Evolutionary conservation across 2,113 vertebrate genomes (phyloP).

Genomic region (Eublepharis macularius): DNA sequence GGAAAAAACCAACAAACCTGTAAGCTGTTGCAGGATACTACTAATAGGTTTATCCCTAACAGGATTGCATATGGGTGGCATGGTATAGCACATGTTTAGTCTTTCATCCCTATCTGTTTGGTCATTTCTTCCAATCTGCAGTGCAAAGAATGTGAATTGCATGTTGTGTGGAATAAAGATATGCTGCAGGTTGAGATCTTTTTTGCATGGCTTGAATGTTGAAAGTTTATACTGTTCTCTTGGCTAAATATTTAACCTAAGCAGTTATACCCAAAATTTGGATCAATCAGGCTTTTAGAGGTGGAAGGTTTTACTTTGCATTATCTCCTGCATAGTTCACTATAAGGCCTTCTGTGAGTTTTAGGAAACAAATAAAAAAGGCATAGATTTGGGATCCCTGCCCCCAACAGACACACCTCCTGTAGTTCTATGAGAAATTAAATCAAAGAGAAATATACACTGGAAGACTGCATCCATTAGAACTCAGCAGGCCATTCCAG

Average conservation of each 20-base stretch:
- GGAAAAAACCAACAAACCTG: conserved; percentile 1
- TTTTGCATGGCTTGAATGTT: conserved; percentile 73
- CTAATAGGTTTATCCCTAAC: conserved; percentile 49
- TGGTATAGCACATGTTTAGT: conserved; percentile 56
- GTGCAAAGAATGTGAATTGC: conserved; percentile 64
- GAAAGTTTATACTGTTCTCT: conserved; percentile 72
- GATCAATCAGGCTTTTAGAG: conserved; percentile 70
- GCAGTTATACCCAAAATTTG: conserved; percentile 71
- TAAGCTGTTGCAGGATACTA: conserved; percentile 31
- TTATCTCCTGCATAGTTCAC: conserved; percentile 69
- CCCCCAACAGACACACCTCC: background rate
- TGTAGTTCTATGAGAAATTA: conserved; percentile 46
- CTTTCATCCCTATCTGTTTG: conserved; percentile 68
- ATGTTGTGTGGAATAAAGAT: conserved; percentile 71
- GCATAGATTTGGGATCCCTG: conserved; percentile 25
- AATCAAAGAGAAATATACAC: conserved; percentile 36
- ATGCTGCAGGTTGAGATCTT: conserved; percentile 66
- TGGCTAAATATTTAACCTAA: conserved; percentile 74
- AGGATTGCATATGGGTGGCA: conserved; percentile 67
- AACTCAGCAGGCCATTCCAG: background rate
- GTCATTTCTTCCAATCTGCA: conserved; percentile 64
- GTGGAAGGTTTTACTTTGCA: conserved; percentile 71
- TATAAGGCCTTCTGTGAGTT: conserved; percentile 59
- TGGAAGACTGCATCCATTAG: background rate
- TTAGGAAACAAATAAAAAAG: conserved; percentile 54